Evolutionary conservation across 2,888 invertebrate genomes (phyloP), one percentile per base, ranked within the genome.

Genomic region (Trypoxylon attenuatum): DNA sequence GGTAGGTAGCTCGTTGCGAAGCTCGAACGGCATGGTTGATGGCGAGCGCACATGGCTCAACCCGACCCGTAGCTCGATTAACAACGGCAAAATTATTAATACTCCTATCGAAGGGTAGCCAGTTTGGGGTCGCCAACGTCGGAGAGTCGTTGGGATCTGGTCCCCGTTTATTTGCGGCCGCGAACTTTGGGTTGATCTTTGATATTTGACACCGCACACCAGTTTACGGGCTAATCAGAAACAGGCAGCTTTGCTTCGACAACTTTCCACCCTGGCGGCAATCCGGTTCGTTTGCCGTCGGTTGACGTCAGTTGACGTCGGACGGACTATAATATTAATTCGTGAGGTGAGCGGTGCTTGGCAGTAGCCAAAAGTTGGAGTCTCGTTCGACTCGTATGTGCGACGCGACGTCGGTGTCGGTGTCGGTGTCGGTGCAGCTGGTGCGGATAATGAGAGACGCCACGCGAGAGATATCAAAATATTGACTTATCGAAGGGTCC

Each of bases 171-270:
- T 13, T 45, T 22, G 45, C 22, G 13, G 45, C 41, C 41, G 41
- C 16, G 41, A 19, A 22, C 43, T 43, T 19, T 5, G 1, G n/a
- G 22, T 45, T 45, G 45, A 45, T 45, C 45, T 45, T 45, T 15
- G 22, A 45, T 22, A 45, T 45, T 45, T 45, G 22, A 45, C 45
- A 22, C 19, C 38, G 6, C n/a, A 21, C 23, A 15, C n/a, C 6
- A 45, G 45, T 45, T 45, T 45, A 15, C 23, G n/a, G 13, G 15
- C 21, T 23, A 45, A 45, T 45, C 45, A 45, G 15, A 15, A 13
- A 3, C 21, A 13, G 3, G 13, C 22, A n/a, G 10, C 19, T 13
- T 45, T 22, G 2, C 19, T 6, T 5, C 10, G 23, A 5, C 18
- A 42, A 38, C 10, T 38, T 38, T 38, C 38, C 3, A 1, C 38